Base-by-base conservation (phyloP, 2,797 vertebrate species). In the Sarcoramphus papa region DNA sequence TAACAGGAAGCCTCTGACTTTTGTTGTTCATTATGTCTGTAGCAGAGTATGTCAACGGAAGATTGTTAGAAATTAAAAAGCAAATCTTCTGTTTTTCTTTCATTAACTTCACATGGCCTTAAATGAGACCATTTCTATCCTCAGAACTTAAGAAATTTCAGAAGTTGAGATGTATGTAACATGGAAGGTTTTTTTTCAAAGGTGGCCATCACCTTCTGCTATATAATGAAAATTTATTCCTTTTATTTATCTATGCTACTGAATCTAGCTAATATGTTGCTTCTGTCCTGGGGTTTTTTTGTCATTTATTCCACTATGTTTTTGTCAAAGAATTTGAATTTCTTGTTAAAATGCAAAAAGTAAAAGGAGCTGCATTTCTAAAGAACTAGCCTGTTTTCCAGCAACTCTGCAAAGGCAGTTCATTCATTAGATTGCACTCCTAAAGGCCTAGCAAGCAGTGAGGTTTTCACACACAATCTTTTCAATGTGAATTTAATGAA, bases 1-100 rank as follows among this genome's bases (percentile, higher is more conserved):
- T 95, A 96, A 87, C 65, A 88, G 68, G 75, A 93, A 89, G 65
- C 74, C 40, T 22, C 81, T 96, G 89, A 80, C 69, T 94, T 96
- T 35, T 78, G 43, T 70, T 93, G 92, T 76, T 90, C 18, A 6
- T 94, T 88, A n/a, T 56, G 28, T 41, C 4, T 76, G 14, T 85
- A 54, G 43, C 54, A 47, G 41, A 77, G 23, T 59, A 24, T 74
- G 69, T 73, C 45, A 73, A 59, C 75, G 81, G 45, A 67, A 60
- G 14, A 79, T 33, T n/a, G n/a, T 60, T 56, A 74, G 48, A 74
- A 56, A 72, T 56, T 53, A 41, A 68, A 82, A 82, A 47, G 47
- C 22, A 60, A 18, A 30, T 65, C 20, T 68, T 86, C 31, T 37
- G 10, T 0, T 62, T 89, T 86, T 81, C 60, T 86, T 88, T 75